Conservation (phyloP, 2,797 vertebrate genomes). For the Phoebastria nigripes region DNA sequence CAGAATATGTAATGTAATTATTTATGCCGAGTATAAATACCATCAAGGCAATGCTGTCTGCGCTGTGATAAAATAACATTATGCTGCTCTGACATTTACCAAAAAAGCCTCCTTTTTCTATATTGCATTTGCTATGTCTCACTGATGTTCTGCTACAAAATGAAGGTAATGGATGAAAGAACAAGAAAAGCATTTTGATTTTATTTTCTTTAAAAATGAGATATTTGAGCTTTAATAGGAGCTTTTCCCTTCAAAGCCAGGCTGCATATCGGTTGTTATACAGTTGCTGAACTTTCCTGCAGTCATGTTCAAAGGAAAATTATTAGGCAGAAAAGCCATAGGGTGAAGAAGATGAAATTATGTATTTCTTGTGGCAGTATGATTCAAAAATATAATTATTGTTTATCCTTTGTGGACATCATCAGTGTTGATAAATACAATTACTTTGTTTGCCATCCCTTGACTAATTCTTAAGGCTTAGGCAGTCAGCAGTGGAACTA, state of each 20-base stretch:
- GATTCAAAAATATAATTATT: background rate
- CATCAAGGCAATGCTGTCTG: background rate
- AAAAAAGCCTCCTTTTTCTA: background rate
- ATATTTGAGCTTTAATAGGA: background rate
- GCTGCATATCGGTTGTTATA: background rate
- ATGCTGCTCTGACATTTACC: constrained; percentile 47
- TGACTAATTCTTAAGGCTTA: constrained; percentile 1
- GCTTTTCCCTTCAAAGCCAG: background rate
- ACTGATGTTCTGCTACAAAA: background rate
- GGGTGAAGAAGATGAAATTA: background rate
- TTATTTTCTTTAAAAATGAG: background rate
- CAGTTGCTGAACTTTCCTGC: background rate
- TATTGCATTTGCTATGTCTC: constrained; percentile 1
- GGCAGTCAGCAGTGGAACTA: background rate
- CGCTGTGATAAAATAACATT: constrained; percentile 1
- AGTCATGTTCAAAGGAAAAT: background rate
- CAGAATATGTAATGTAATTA: constrained; percentile 34
- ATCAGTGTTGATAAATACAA: background rate
- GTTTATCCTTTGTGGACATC: background rate
- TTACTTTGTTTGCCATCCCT: background rate
- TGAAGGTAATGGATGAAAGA: background rate
- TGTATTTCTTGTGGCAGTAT: background rate
- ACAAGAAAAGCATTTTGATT: constrained; percentile 7
- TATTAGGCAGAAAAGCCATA: background rate
- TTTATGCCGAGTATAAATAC: constrained; percentile 18